Evolutionary conservation across 2,113 vertebrate genomes (phyloP), one percentile per base, ranked within the genome.

Genomic region (Nothobranchius furzeri): DNA sequence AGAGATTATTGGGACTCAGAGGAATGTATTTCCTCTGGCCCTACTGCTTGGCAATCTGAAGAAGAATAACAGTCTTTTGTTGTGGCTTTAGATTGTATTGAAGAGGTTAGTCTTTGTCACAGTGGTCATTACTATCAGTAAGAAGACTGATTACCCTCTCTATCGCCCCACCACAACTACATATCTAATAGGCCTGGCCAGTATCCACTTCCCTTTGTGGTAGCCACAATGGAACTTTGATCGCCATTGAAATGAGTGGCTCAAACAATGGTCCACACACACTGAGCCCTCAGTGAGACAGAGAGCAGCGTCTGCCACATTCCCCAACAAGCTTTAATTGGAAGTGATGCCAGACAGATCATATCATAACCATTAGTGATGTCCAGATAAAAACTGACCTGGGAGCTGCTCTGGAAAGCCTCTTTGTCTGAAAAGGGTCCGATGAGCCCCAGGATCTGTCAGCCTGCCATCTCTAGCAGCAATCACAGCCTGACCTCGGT

Each of bases 311-410:
- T 49, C 67, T 42, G 69, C 82, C 66, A 60, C 79, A 85, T 86
- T 85, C 83, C 64, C 25, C 75, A 72, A 75, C 83, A 30, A 79
- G 70, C 81, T 85, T 88, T 91, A 91, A 92, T 91, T 90, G 83
- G 87, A 84, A 81, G 80, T 87, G 87, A 91, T 90, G 86, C 85
- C 75, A 86, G 88, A 88, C 79, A 87, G 89, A 90, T 91, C 85
- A 92, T 90, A 91, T 92, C 88, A 90, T 88, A 87, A 88, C 84
- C 87, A 88, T 88, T 88, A 87, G 82, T 70, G 89, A 91, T 91
- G 88, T 68, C 89, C 88, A 73, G 91, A 92, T 91, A 92, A 83
- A 57, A 69, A 66, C 75, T 82, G 89, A 90, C 87, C 85, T 69
- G 75, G 81, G 79, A 84, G 75, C 76, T 64, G 60, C 67, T 85